phyloP scores from a whole-genome alignment of 2,797 vertebrate genomes.

The Malurus leucopterus region DNA sequence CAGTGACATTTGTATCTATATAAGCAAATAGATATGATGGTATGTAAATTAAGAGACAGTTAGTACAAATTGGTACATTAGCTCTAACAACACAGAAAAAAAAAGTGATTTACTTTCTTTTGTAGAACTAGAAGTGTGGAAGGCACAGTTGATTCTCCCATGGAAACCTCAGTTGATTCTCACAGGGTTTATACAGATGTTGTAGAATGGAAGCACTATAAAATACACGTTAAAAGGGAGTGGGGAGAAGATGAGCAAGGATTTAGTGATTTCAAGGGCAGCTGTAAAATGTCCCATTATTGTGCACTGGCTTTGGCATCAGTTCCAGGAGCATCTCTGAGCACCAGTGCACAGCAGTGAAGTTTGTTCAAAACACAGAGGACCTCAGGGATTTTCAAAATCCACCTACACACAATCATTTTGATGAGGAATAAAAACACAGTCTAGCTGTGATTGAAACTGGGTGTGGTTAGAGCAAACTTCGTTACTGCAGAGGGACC shows the following conservation, averaged over 20 bases:
- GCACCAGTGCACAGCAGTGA: accelerated
- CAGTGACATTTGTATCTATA: neutral
- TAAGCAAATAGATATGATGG: neutral
- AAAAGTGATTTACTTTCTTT: neutral
- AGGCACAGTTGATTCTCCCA: neutral
- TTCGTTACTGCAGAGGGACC: accelerated
- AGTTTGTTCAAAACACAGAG: neutral
- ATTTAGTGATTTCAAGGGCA: neutral
- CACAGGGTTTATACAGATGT: neutral
- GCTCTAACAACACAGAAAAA: neutral
- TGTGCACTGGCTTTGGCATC: neutral
- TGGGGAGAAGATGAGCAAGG: neutral
- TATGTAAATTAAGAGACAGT: neutral
- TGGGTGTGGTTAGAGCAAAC: neutral
- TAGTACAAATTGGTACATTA: neutral
- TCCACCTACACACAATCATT: neutral
- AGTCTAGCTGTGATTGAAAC: neutral
- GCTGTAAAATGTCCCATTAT: too few species aligned
- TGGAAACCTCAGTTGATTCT: neutral
- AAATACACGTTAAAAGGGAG: neutral
- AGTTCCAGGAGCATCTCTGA: neutral
- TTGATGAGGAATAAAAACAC: neutral
- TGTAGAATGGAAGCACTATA: neutral
- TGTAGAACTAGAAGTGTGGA: accelerated
- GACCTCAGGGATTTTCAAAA: neutral